phyloP scores from a whole-genome alignment of 2,797 vertebrate species.

The Tangara arthus region DNA sequence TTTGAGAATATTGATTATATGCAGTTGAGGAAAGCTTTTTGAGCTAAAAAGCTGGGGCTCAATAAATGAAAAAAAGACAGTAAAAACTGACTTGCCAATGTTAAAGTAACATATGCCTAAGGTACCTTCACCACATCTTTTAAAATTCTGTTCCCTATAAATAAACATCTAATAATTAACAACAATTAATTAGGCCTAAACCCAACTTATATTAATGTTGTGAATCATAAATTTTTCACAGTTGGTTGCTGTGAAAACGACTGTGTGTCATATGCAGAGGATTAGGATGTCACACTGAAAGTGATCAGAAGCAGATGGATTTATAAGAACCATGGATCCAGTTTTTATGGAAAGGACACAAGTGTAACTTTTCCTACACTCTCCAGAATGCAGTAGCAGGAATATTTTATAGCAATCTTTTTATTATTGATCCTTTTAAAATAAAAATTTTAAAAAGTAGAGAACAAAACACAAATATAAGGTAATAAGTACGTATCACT shows the following conservation, averaged over 20 bases:
- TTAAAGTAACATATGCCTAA: not conserved
- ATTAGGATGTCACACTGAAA: not conserved
- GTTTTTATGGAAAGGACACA: not conserved
- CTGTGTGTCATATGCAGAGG: not conserved
- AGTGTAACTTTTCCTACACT: not conserved
- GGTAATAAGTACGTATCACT: not conserved
- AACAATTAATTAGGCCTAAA: not conserved
- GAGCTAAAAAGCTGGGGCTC: not conserved
- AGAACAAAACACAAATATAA: not conserved
- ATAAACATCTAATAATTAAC: not conserved
- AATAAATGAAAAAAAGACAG: not conserved
- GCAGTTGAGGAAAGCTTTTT: not conserved
- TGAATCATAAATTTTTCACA: not conserved
- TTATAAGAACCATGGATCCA: not conserved
- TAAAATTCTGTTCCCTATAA: not conserved
- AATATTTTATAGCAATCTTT: not conserved
- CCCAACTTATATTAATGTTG: not conserved
- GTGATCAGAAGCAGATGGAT: fast-evolving
- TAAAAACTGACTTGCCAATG: not conserved
- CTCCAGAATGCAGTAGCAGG: not conserved
- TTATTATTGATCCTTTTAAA: not conserved
- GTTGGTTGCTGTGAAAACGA: not conserved
- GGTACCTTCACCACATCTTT: not conserved
- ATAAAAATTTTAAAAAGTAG: not conserved
- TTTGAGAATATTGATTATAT: not conserved